Evolutionary conservation across 1,140 invertebrate genomes (phyloP).

Genomic region (Capitella teleta): DNA sequence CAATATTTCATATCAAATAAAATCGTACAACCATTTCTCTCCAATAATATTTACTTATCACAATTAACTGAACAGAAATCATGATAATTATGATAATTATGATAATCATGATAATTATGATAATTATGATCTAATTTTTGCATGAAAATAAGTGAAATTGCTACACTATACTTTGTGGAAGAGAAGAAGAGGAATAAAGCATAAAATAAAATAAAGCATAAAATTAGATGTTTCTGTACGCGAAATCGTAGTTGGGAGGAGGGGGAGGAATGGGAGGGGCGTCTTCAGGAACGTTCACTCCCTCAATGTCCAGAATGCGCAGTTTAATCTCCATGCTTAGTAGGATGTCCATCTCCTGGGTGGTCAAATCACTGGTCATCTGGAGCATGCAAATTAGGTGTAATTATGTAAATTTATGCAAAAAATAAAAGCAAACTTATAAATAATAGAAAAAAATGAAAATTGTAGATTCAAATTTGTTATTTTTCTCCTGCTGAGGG

Average conservation of each 20-base stretch:
- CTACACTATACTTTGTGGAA: too few relatives aligned
- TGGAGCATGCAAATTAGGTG: conserved; percentile 26
- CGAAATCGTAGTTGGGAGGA: conserved; percentile 76
- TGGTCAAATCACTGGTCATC: conserved; percentile 80
- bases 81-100: too few relatives aligned
- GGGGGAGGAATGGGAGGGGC: conserved; percentile 78
- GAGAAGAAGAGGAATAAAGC: too few relatives aligned
- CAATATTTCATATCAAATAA: too few relatives aligned
- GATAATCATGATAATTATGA: too few relatives aligned
- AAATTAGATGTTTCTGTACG: conserved; percentile 13
- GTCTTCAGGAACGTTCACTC: conserved; percentile 84
- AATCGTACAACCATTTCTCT: neutral
- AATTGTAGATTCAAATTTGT: neutral
- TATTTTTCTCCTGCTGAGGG: neutral
- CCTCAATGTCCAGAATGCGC: conserved; percentile 81
- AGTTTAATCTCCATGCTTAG: conserved; percentile 94
- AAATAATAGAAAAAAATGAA: neutral
- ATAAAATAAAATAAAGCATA: too few relatives aligned
- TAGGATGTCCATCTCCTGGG: conserved; percentile 80
- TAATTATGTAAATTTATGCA: neutral
- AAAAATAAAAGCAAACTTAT: neutral
- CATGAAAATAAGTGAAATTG: too few relatives aligned
- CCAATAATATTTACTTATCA: neutral
- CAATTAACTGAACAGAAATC: too few relatives aligned
- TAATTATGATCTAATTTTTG: too few relatives aligned